Evolutionary conservation across 2,113 vertebrate species (phyloP).

Genomic region (Grammomys dolichurus): DNA sequence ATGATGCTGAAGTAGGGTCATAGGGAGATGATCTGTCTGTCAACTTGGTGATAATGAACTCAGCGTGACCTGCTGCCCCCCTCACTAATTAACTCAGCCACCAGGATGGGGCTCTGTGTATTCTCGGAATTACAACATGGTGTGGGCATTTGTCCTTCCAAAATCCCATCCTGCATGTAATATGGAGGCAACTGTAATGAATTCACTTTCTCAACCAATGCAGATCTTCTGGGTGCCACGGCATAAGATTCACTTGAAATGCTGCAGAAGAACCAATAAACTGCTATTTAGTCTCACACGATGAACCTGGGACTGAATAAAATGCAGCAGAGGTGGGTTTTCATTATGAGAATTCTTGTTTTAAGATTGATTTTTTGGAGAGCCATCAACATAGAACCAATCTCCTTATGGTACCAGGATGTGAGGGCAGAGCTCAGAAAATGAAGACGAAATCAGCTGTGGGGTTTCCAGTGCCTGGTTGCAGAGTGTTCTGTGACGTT

Average conservation of each 20-base stretch:
- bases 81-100: neutral
- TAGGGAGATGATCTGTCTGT: neutral
- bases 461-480: neutral
- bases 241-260: neutral
- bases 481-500: neutral
- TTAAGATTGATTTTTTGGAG: neutral
- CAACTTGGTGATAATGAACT: neutral
- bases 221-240: neutral
- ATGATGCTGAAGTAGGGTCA: neutral
- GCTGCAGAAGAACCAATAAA: neutral
- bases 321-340: neutral
- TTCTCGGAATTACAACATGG: neutral
- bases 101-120: neutral
- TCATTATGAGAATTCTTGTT: neutral
- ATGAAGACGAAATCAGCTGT: neutral
- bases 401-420: neutral
- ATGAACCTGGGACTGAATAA: neutral
- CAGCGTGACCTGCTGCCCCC: neutral
- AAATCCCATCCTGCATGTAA: neutral
- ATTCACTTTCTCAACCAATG: neutral
- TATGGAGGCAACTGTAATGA: neutral
- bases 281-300: neutral
- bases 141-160: neutral
- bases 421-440: rapidly evolving
- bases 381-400: neutral